Percentiles rank a stretch among this genome's conserved stretches.
Conservation (phyloP, 2,797 vertebrate genomes). For the Microctenopoma lineatum region DNA sequence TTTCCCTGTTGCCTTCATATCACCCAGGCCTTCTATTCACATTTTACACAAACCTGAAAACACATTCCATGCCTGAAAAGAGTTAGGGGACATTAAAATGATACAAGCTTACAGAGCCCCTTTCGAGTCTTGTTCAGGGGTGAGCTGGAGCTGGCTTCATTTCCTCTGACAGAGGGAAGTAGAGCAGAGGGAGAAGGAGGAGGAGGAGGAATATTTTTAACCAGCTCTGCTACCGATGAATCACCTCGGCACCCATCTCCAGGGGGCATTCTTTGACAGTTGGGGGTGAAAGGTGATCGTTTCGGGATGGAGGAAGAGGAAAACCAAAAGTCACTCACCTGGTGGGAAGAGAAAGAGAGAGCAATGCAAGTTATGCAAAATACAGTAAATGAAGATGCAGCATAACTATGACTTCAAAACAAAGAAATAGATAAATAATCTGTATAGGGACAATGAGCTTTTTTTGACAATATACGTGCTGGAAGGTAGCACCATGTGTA, state of each 20-base stretch:
- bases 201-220: slow-evolving; percentile 76
- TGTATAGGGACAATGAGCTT: neutral
- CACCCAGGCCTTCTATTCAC: slow-evolving; percentile 43
- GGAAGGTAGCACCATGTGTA: too few species aligned
- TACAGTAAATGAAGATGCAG: slow-evolving; percentile 12
- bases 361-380: slow-evolving; percentile 36
- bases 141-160: slow-evolving; percentile 54
- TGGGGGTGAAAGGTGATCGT: slow-evolving; percentile 61
- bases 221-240: slow-evolving; percentile 64
- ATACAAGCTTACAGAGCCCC: slow-evolving; percentile 58
- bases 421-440: neutral
- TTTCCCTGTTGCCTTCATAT: slow-evolving; percentile 40
- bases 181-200: slow-evolving; percentile 48
- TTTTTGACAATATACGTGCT: neutral
- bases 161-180: slow-evolving; percentile 63
- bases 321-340: slow-evolving; percentile 81
- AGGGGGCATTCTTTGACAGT: slow-evolving; percentile 58
- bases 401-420: neutral
- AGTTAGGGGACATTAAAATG: slow-evolving; percentile 70
- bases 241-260: slow-evolving; percentile 70
- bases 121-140: slow-evolving; percentile 56
- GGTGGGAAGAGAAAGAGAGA: slow-evolving; percentile 56
- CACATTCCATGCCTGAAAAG: slow-evolving; percentile 59
- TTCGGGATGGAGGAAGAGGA: slow-evolving; percentile 65
- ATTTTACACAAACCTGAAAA: slow-evolving; percentile 50